A percentile compares a stretch with the other conserved stretches of the same genome.
Conservation (phyloP, 2,888 invertebrate genomes). For the Arrhopalites spinosus region DNA sequence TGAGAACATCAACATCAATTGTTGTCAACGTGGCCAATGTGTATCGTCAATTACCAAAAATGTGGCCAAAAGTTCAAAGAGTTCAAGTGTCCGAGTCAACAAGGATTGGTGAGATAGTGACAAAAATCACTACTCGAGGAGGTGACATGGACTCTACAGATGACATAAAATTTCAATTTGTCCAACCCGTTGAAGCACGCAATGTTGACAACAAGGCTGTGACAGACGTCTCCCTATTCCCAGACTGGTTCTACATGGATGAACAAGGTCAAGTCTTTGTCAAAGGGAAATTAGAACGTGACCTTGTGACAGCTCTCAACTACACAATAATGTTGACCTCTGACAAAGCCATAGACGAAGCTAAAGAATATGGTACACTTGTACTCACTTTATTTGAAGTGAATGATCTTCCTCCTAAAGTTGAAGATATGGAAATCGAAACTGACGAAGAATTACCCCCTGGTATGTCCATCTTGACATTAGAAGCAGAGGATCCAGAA, state of each 20-base stretch:
- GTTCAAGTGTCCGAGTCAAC: constrained; percentile 83
- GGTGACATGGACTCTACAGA: neutral
- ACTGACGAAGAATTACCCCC: constrained; percentile 81
- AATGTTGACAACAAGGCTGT: constrained; percentile 52
- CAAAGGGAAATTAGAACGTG: constrained; percentile 68
- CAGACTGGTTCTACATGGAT: constrained; percentile 55
- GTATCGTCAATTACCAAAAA: constrained; percentile 85
- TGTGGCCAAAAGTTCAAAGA: constrained; percentile 76
- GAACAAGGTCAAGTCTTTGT: constrained; percentile 68
- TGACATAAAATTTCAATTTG: constrained; percentile 44
- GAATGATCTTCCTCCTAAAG: constrained; percentile 67
- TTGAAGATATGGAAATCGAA: constrained; percentile 68
- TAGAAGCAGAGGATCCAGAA: constrained; percentile 73
- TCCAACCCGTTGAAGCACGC: constrained; percentile 50
- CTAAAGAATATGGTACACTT: constrained; percentile 64
- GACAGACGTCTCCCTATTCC: constrained; percentile 21
- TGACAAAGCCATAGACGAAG: constrained; percentile 67
- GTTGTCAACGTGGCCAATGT: constrained; percentile 80
- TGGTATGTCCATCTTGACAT: constrained; percentile 76
- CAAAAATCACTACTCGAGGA: constrained; percentile 64
- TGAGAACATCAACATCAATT: constrained; percentile 79
- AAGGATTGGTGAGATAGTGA: constrained; percentile 71
- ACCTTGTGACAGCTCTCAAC: constrained; percentile 74
- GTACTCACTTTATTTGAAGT: constrained; percentile 68
- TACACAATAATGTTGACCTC: constrained; percentile 81